Conservation (phyloP, 53 echinoderm and acorn worm species). For the Holothuria scabra region DNA sequence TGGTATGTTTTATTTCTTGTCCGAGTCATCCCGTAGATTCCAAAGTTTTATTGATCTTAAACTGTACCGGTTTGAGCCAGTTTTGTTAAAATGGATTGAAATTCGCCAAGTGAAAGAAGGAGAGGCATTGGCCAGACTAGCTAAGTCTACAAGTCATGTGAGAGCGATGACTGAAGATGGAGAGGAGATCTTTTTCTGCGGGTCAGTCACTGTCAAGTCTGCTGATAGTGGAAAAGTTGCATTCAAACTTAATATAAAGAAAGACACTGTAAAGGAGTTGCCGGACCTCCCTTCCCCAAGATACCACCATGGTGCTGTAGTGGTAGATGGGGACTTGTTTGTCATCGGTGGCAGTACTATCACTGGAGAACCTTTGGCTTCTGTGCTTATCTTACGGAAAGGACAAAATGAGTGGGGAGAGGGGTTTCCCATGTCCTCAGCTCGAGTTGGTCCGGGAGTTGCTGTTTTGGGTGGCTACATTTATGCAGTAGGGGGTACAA, state of each 20-base stretch:
- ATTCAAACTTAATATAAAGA: constrained; percentile 19
- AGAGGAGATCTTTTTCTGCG: constrained; percentile 23
- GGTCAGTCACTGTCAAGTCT: constrained; percentile 30
- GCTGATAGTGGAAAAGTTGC: constrained; percentile 13
- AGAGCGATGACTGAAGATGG: constrained; percentile 5
- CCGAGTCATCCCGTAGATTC: not conserved
- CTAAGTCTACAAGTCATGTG: constrained; percentile 8
- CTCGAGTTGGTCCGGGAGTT: constrained; percentile 16
- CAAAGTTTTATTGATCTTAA: not conserved
- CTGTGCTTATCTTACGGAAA: not conserved
- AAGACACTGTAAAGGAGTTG: not conserved
- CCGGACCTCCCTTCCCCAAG: not conserved
- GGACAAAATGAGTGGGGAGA: constrained; percentile 29
- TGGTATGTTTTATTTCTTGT: constrained; percentile 22
- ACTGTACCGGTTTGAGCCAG: constrained; percentile 16
- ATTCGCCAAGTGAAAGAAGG: not conserved
- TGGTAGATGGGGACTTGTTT: constrained; percentile 28
- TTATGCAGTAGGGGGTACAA: constrained; percentile 34
- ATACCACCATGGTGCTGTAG: constrained; percentile 39
- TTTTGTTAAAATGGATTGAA: not conserved
- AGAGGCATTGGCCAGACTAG: constrained; percentile 13
- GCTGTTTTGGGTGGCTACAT: constrained; percentile 25
- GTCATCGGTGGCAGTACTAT: constrained; percentile 12
- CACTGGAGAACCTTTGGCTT: not conserved
- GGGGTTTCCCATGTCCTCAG: constrained; percentile 5